Evolutionary conservation across 1,140 invertebrate genomes (phyloP).

Genomic region (Drosophila kepulauana): DNA sequence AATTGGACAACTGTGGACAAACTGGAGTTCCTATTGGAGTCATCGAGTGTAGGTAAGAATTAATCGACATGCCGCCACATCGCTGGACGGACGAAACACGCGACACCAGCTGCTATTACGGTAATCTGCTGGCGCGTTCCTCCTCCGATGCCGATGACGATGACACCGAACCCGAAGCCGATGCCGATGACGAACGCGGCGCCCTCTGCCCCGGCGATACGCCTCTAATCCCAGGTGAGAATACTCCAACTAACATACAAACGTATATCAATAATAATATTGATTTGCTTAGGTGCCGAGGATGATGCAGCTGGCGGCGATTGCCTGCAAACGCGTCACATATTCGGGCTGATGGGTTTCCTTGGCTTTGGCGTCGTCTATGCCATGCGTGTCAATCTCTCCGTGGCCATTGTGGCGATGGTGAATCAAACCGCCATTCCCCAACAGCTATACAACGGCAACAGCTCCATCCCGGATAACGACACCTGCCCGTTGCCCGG

Average conservation of each 20-base stretch:
- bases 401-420: slow-evolving; percentile 97
- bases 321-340: slow-evolving; percentile 88
- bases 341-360: slow-evolving; percentile 92
- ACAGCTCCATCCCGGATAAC: slow-evolving; percentile 85
- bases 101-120: slow-evolving; percentile 69
- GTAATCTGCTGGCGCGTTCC: slow-evolving; percentile 31
- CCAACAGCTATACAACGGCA: slow-evolving; percentile 73
- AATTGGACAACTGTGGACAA: too few relatives aligned
- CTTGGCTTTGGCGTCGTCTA: slow-evolving; percentile 94
- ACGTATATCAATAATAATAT: too few relatives aligned
- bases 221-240: slow-evolving; percentile 55
- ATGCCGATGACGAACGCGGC: slow-evolving; percentile 63
- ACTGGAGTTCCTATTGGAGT: background rate
- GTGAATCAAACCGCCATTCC: slow-evolving; percentile 91
- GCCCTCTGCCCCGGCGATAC: slow-evolving; percentile 60
- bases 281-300: background rate
- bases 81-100: slow-evolving; percentile 75
- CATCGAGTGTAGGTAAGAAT: background rate
- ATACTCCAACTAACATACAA: background rate
- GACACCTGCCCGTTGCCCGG: slow-evolving; percentile 87
- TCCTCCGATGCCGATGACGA: slow-evolving; percentile 57
- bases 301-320: slow-evolving; percentile 32
- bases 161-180: slow-evolving; percentile 68
- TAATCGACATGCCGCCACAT: slow-evolving; percentile 59
- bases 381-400: slow-evolving; percentile 96